Evolutionary conservation across 2,113 vertebrate genomes (phyloP).

Genomic region (Indicator indicator): DNA sequence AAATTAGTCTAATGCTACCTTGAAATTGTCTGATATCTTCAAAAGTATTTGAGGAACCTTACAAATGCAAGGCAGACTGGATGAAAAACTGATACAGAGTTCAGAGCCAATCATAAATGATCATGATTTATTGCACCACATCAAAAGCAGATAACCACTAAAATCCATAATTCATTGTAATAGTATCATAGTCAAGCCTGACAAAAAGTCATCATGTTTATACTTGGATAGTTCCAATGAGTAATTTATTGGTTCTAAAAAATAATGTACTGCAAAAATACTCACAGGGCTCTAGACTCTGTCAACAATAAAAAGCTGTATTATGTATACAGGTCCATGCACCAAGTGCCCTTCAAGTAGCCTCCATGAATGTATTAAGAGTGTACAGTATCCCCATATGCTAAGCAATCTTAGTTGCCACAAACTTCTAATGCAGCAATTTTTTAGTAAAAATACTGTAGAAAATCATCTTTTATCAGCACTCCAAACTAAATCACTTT

Average conservation of each 20-base stretch:
- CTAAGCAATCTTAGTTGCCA: not conserved
- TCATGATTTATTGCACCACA: not conserved
- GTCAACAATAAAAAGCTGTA: constrained; percentile 27
- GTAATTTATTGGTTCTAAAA: constrained; percentile 68
- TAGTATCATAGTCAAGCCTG: constrained; percentile 26
- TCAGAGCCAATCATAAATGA: constrained; percentile 23
- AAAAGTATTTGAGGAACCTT: not conserved
- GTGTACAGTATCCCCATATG: not conserved
- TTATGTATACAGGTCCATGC: not conserved
- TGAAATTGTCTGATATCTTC: not conserved
- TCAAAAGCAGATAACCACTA: constrained; percentile 33
- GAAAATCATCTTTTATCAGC: not conserved
- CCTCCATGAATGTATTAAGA: constrained; percentile 2
- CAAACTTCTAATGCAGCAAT: not conserved
- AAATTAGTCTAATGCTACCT: not conserved
- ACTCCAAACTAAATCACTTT: not conserved
- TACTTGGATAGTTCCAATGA: constrained; percentile 8
- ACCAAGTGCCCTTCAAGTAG: constrained; percentile 18
- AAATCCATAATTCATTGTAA: constrained; percentile 49
- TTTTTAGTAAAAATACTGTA: not conserved
- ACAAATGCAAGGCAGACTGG: not conserved
- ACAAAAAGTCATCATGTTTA: constrained; percentile 54
- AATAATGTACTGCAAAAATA: constrained; percentile 58
- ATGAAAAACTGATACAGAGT: not conserved
- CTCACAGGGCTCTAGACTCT: not conserved